Base-by-base conservation (phyloP, 2,797 vertebrate genomes). In the Alcedo quadribrachys region DNA sequence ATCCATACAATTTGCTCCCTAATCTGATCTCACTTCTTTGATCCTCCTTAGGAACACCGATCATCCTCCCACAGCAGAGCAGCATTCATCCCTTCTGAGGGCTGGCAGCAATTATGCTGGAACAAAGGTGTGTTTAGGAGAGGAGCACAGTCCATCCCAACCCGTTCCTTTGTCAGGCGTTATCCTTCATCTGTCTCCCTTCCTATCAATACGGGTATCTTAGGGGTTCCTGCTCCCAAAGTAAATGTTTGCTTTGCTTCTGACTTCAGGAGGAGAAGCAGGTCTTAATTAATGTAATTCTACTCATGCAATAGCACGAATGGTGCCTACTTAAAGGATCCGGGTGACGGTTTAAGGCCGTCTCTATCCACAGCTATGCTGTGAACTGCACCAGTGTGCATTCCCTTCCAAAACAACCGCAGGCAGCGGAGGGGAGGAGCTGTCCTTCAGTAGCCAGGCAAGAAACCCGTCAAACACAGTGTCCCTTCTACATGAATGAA, bases 401-500 rank as follows among this genome's bases (percentile, higher is more conserved):
- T 65, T 95, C 86, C 73, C 54, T 91, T 84, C 87, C 87, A 92
- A 92, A 94, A 87, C 89, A 93, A 93, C 80, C 0, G 74, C 94
- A 89, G 69, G 74, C 63, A 70, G 69, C 25, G 46, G 83, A 91
- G 70, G 60, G 85, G 89, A 94, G 79, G 86, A 87, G 87, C 18
- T 95, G 81, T 81, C 89, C 81, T 93, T 92, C 81, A 79, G 73
- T 37, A 80, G 55, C 67, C 86, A 70, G 63, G 65, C 70, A 80
- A 92, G 89, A 93, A 90, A 87, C 71, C 83, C 60, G 67, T 93
- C 86, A 77, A 61, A 77, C 68, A 28, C 17, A 32, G 27, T 54
- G 68, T 89, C 86, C 87, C 87, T 93, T 93, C 71, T 45, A 57
- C 42, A 58, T 91, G 85, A 95, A 77, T 76, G 89, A 90, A 78